These are phyloP conservation scores for Platynereis dumerilii DNA, from an alignment of 2,888 invertebrate species.

Conservation along the genomic window DNA sequence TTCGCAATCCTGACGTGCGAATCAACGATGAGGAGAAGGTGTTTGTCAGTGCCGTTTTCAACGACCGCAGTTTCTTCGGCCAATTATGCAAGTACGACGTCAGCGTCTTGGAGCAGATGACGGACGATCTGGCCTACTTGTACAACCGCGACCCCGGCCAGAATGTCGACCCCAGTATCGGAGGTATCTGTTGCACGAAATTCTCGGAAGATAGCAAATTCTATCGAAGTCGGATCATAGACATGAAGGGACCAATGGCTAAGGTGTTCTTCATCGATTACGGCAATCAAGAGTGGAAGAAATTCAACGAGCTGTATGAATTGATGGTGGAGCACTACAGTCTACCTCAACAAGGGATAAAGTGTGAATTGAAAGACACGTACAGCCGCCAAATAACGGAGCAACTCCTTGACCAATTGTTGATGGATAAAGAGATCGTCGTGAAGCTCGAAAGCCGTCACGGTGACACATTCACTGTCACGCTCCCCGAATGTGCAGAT, in stretches of 20 bases:
- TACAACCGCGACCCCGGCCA: background rate
- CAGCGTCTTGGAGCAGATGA: background rate
- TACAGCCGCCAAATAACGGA: too few species aligned
- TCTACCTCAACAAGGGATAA: background rate
- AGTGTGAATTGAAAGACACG: background rate
- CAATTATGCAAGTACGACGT: background rate
- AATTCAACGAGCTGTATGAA: background rate
- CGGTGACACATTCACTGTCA: too few species aligned
- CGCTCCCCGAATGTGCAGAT: too few species aligned
- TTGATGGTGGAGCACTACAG: background rate
- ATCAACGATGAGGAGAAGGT: background rate
- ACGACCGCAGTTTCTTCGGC: background rate
- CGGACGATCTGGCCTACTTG: background rate
- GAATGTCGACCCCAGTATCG: background rate
- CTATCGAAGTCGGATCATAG: background rate
- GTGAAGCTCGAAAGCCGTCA: too few species aligned
- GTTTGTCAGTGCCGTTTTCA: background rate
- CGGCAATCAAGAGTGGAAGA: conserved; percentile 1
- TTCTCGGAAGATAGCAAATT: background rate
- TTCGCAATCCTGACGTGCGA: background rate
- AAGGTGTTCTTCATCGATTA: background rate
- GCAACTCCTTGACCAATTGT: too few species aligned
- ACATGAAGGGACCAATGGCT: background rate
- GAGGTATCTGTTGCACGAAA: conserved; percentile 1
- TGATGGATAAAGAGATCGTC: too few species aligned